These are phyloP conservation scores for Eriosoma lanigerum DNA, from an alignment of 1,140 invertebrate genomes.

Conservation along the genomic window DNA sequence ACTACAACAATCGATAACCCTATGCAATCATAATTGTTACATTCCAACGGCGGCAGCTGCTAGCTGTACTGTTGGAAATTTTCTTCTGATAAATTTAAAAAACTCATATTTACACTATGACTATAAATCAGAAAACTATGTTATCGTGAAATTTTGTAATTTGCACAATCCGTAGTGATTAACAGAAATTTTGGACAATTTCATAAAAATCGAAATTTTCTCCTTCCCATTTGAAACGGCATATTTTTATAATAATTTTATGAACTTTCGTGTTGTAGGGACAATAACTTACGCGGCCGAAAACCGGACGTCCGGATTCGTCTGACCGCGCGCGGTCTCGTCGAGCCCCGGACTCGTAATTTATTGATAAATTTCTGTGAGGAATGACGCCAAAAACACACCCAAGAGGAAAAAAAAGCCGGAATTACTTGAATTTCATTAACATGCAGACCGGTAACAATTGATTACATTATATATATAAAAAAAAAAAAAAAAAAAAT, in stretches of 20 bases:
- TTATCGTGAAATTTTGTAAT: no score
- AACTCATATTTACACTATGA: no score
- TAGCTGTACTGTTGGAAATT: no score
- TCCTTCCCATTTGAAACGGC: no score
- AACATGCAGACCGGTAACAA: conserved; percentile 30
- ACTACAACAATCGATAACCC: no score
- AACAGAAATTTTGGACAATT: no score
- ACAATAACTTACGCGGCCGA: neutral
- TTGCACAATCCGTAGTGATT: no score
- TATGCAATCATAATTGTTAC: no score
- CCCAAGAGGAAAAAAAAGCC: neutral
- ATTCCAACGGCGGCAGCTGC: no score
- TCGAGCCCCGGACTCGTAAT: neutral
- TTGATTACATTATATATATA: conserved; percentile 23
- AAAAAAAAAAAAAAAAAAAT: conserved; percentile 6
- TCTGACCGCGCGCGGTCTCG: neutral
- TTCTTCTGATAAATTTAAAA: no score
- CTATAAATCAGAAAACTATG: no score
- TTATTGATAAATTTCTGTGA: neutral
- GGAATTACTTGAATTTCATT: conserved; percentile 39
- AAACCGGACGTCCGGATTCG: neutral
- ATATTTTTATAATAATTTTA: neutral
- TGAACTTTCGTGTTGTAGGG: neutral
- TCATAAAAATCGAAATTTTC: no score
- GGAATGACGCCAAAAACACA: neutral